These are phyloP conservation scores for Cylloceria caligata DNA, from an alignment of 2,888 invertebrate genomes.

Conservation along the genomic window DNA sequence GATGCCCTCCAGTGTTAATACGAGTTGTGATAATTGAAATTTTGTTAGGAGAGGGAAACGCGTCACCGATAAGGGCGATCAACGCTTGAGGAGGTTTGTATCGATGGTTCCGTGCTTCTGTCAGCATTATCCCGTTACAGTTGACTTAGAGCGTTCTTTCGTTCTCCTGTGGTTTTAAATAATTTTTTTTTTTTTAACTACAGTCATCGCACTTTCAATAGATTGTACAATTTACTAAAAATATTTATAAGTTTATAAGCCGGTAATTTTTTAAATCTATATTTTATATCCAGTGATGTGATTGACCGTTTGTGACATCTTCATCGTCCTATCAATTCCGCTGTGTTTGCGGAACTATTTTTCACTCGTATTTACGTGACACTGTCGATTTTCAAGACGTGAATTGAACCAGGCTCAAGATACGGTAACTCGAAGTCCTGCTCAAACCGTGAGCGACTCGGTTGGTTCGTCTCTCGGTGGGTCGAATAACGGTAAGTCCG, in stretches of 20 bases:
- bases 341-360: not conserved
- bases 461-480: conserved; percentile 75
- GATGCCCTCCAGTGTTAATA: not conserved
- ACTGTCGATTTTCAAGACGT: not conserved
- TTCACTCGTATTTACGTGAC: not conserved
- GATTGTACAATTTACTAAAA: not conserved
- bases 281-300: not conserved
- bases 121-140: not conserved
- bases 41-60: conserved; percentile 30
- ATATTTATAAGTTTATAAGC: not conserved
- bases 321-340: not conserved
- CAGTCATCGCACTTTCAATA: too few relatives aligned
- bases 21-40: conserved; percentile 1
- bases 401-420: not conserved
- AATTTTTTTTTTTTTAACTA: not conserved
- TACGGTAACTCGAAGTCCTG: not conserved
- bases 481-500: conserved; percentile 81
- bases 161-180: not conserved
- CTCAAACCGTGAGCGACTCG: conserved; percentile 14
- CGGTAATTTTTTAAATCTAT: not conserved
- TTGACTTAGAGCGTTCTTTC: not conserved
- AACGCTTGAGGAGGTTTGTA: not conserved
- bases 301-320: not conserved
- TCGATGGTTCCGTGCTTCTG: not conserved
- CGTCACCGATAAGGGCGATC: conserved; percentile 32